Evolutionary conservation across 2,113 vertebrate species (phyloP).

Genomic region (Symphodus melops): DNA sequence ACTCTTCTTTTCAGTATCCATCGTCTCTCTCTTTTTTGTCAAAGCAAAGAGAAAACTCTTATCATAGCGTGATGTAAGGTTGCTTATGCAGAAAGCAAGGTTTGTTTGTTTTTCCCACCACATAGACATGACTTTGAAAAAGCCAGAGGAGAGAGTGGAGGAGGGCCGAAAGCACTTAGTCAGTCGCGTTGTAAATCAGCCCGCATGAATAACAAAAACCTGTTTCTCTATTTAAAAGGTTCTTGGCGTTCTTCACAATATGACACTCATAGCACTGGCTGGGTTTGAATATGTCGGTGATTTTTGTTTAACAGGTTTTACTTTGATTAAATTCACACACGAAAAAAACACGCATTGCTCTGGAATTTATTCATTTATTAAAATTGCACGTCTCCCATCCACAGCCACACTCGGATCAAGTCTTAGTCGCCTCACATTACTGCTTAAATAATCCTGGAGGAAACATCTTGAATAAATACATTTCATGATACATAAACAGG

Average conservation of each 20-base stretch:
- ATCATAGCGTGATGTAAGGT: constrained; percentile 4
- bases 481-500: constrained; percentile 19
- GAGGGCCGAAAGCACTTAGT: background rate
- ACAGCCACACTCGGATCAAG: constrained; percentile 12
- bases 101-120: background rate
- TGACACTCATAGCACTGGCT: background rate
- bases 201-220: constrained; percentile 14
- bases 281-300: background rate
- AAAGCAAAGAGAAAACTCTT: constrained; percentile 3
- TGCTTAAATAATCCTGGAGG: background rate
- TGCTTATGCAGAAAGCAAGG: background rate
- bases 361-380: background rate
- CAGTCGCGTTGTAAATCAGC: background rate
- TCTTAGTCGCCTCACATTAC: background rate
- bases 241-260: background rate
- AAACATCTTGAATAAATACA: constrained; percentile 2
- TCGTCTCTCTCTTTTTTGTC: too few relatives aligned
- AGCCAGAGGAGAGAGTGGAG: background rate
- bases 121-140: constrained; percentile 1
- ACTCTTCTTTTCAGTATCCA: too few relatives aligned
- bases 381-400: background rate
- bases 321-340: background rate
- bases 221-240: background rate
- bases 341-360: background rate
- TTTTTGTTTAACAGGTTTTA: background rate